These are phyloP conservation scores for Coptotermes formosanus DNA, from an alignment of 1,140 invertebrate genomes.

Conservation along the genomic window DNA sequence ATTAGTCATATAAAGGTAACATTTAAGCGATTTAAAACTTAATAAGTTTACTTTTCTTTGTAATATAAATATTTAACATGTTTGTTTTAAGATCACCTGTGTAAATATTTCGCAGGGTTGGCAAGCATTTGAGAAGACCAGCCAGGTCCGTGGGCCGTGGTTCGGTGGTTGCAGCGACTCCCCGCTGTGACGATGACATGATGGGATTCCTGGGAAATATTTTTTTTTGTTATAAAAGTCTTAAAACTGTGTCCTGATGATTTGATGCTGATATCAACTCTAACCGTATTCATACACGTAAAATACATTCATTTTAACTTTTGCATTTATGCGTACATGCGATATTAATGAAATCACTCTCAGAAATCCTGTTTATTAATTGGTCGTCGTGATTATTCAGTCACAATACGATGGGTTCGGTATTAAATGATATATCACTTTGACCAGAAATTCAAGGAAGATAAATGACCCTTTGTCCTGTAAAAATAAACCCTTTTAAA, in stretches of 20 bases:
- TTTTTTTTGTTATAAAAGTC: slow-evolving; percentile 7
- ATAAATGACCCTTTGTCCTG: not conserved
- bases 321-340: not conserved
- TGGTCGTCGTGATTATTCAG: not conserved
- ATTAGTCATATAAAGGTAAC: not conserved
- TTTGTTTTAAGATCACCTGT: slow-evolving; percentile 27
- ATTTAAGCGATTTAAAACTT: slow-evolving; percentile 1
- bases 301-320: not conserved
- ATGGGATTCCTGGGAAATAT: not conserved
- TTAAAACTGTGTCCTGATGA: not conserved
- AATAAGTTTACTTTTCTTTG: not conserved
- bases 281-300: not conserved
- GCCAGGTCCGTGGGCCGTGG: not conserved
- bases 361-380: not conserved
- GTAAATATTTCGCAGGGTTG: slow-evolving; percentile 35
- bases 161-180: not conserved
- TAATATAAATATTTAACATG: slow-evolving; percentile 15
- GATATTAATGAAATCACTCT: not conserved
- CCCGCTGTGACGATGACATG: not conserved
- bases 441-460: not conserved
- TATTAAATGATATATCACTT: not conserved
- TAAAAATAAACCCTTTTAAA: not conserved
- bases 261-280: not conserved
- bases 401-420: not conserved
- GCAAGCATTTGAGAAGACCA: not conserved